Percentiles rank a stretch among this genome's conserved stretches.
These are phyloP conservation scores for Drosophila ezoana DNA, from an alignment of 2,888 invertebrate genomes.

Conservation along the genomic window DNA sequence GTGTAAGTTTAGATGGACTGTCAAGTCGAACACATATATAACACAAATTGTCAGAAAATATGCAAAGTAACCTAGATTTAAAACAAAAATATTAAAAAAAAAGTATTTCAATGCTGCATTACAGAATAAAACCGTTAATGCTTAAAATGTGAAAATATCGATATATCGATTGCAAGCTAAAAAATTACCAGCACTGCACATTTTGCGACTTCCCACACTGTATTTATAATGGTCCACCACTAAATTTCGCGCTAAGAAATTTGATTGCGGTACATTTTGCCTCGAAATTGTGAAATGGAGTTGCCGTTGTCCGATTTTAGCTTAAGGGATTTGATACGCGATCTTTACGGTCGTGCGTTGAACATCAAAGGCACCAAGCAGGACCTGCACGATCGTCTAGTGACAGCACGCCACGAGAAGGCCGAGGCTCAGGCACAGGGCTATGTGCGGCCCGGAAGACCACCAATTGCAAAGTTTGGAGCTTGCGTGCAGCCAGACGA, in stretches of 20 bases:
- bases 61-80: neutral
- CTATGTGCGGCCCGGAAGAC: conserved; percentile 33
- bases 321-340: conserved; percentile 38
- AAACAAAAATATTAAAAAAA: no score
- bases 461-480: conserved; percentile 37
- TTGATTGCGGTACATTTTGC: conserved; percentile 5
- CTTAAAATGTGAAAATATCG: neutral
- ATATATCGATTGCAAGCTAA: conserved; percentile 19
- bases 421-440: conserved; percentile 52
- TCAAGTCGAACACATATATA: neutral
- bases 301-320: conserved; percentile 37
- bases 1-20: neutral
- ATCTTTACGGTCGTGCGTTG: conserved; percentile 34
- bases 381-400: conserved; percentile 32
- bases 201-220: neutral
- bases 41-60: neutral
- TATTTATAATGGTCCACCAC: neutral
- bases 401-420: conserved; percentile 33
- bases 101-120: neutral
- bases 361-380: conserved; percentile 33
- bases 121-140: neutral
- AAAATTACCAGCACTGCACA: conserved; percentile 1
- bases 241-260: conserved; percentile 12
- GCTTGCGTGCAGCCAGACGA: conserved; percentile 47
- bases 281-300: conserved; percentile 29